Conservation (phyloP, 2,797 vertebrate species). For the Bovichtus diacanthus region DNA sequence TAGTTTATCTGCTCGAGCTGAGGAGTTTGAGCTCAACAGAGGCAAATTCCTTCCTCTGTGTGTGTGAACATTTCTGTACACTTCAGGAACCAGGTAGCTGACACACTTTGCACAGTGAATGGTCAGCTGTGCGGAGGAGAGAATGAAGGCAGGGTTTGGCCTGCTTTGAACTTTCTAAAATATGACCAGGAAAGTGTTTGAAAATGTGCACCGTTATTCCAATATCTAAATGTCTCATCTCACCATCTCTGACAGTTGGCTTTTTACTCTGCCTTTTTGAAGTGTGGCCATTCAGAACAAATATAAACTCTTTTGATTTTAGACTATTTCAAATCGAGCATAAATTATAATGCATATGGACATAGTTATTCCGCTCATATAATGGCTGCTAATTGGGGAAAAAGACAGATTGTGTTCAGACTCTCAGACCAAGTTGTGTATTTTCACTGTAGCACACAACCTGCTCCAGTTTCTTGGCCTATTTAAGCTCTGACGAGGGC, state of each 20-base stretch:
- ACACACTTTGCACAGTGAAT: neutral
- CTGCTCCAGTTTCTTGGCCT: constrained; percentile 70
- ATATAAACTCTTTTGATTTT: neutral
- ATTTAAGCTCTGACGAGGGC: constrained; percentile 60
- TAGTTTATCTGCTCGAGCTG: constrained; percentile 6
- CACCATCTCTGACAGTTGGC: neutral
- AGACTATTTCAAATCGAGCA: neutral
- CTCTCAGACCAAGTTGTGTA: neutral
- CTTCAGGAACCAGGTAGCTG: neutral
- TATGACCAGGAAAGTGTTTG: neutral
- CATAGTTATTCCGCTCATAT: neutral
- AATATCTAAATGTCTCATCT: neutral
- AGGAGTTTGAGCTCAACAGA: neutral
- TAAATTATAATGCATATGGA: neutral
- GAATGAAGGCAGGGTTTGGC: neutral
- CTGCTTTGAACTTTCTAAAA: neutral
- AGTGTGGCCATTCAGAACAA: neutral
- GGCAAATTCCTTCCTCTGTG: neutral
- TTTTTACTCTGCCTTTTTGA: neutral
- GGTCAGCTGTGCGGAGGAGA: neutral
- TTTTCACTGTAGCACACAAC: constrained; percentile 8
- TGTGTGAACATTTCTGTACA: neutral
- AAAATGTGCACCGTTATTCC: neutral
- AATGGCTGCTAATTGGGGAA: neutral
- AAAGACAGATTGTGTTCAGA: neutral